A percentile compares a stretch with the other conserved stretches of the same genome.
Conservation (phyloP, 2,888 invertebrate species). For the Phlogophora meticulosa region DNA sequence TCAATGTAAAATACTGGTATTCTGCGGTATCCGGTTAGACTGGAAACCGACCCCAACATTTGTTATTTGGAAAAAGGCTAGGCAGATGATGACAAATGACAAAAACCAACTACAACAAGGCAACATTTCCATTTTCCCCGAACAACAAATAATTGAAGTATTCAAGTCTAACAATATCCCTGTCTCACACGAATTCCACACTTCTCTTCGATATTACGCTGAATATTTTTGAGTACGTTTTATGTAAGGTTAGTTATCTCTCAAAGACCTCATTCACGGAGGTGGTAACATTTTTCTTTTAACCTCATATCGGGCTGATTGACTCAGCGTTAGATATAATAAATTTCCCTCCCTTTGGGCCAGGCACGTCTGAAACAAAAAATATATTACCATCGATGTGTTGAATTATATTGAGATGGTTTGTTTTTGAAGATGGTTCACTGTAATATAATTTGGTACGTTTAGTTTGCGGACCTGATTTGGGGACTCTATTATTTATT, state of each 20-base stretch:
- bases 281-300: slow-evolving; percentile 59
- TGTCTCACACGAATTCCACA: slow-evolving; percentile 1
- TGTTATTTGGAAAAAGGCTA: too few species aligned
- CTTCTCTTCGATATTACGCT: neutral
- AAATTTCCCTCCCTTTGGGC: slow-evolving; percentile 56
- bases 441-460: neutral
- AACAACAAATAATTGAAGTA: neutral
- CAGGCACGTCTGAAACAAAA: slow-evolving; percentile 49
- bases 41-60: too few species aligned
- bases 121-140: too few species aligned
- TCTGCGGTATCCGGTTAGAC: too few species aligned
- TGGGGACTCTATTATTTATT: neutral
- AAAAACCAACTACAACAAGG: too few species aligned
- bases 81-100: too few species aligned
- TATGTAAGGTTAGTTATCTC: slow-evolving; percentile 41
- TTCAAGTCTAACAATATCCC: neutral
- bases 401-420: slow-evolving; percentile 30
- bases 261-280: slow-evolving; percentile 26
- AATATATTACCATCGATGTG: slow-evolving; percentile 39
- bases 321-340: slow-evolving; percentile 63
- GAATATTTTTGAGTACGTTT: slow-evolving; percentile 30
- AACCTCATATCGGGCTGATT: slow-evolving; percentile 60
- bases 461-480: slow-evolving; percentile 8
- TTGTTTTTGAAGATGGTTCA: slow-evolving; percentile 9
- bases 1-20: too few species aligned